Conservation (phyloP, 2,888 invertebrate genomes). For the Spodoptera littoralis region DNA sequence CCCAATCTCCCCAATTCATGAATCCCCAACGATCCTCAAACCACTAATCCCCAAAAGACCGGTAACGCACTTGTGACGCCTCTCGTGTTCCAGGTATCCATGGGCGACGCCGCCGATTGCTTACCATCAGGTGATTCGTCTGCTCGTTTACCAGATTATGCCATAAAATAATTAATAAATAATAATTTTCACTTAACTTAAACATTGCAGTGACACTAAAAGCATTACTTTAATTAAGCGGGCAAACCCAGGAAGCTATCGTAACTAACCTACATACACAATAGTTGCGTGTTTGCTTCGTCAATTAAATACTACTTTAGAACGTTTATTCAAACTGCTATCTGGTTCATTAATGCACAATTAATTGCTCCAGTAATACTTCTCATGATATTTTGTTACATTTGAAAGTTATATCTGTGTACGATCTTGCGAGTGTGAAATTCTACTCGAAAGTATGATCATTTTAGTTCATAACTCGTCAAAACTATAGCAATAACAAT, state of each 20-base stretch:
- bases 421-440: too few relatives aligned
- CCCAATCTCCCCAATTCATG: too few relatives aligned
- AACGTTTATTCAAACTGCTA: slow-evolving; percentile 64
- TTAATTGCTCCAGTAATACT: slow-evolving; percentile 64
- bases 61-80: too few relatives aligned
- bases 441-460: too few relatives aligned
- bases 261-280: slow-evolving; percentile 74
- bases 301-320: slow-evolving; percentile 83
- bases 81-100: too few relatives aligned
- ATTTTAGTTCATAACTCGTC: too few relatives aligned
- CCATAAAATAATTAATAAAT: background rate
- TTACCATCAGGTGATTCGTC: too few relatives aligned
- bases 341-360: slow-evolving; percentile 69
- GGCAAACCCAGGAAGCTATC: slow-evolving; percentile 62
- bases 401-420: slow-evolving; percentile 10
- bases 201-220: slow-evolving; percentile 18
- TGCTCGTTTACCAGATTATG: too few relatives aligned
- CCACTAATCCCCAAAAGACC: too few relatives aligned
- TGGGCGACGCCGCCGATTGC: too few relatives aligned
- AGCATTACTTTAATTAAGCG: slow-evolving; percentile 59
- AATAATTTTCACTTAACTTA: slow-evolving; percentile 4
- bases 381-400: slow-evolving; percentile 54
- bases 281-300: slow-evolving; percentile 75
- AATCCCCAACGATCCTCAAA: too few relatives aligned
- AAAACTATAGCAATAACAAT: too few relatives aligned